Base-by-base conservation (phyloP, 1,140 invertebrate genomes). In the Drosophila ironensis region DNA sequence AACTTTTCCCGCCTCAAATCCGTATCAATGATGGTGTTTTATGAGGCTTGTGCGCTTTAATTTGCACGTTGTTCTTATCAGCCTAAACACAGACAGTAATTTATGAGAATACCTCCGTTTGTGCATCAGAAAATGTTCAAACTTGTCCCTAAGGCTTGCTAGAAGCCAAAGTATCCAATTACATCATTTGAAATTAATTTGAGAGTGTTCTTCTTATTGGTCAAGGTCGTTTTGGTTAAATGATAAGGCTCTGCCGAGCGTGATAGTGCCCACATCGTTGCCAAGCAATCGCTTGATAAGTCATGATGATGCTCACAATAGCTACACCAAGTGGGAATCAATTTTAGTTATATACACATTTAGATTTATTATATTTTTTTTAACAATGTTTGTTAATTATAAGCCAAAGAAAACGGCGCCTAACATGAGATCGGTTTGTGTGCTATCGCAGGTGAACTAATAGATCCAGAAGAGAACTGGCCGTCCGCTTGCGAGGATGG, bases 401-500 rank as follows among this genome's bases (percentile, higher is more conserved):
- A 19, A 30, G 11, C 24, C 51, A 11, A n/a, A n/a, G n/a, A n/a
- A n/a, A n/a, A n/a, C n/a, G n/a, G n/a, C n/a, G n/a, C n/a, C n/a
- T 35, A 61, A 70, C 37, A 53, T 46, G 35, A 14, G 11, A 24
- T 28, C 27, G 9, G 12, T 46, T 17, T 52, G 5, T 12, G 40
- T 35, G 28, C 41, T 5, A 35, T 42, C 12, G 16, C 30, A 71
- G 67, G 38, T 42, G 11, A 12, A 30, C 6, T 20, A 20, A 48
- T 17, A 17, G 25, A 30, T 45, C 11, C 9, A 4, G n/a, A 27
- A 14, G 12, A 14, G 22, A 61, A n/a, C 16, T 22, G 12, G 1
- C 12, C 0, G 37, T 19, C 38, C 51, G 22, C 40, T 59, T 75
- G 74, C 52, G 24, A 80, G 50, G 25, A 90, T 90, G 89, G 89